phyloP scores from a whole-genome alignment of 2,888 invertebrate genomes.

The Dicyrtomina minuta region DNA sequence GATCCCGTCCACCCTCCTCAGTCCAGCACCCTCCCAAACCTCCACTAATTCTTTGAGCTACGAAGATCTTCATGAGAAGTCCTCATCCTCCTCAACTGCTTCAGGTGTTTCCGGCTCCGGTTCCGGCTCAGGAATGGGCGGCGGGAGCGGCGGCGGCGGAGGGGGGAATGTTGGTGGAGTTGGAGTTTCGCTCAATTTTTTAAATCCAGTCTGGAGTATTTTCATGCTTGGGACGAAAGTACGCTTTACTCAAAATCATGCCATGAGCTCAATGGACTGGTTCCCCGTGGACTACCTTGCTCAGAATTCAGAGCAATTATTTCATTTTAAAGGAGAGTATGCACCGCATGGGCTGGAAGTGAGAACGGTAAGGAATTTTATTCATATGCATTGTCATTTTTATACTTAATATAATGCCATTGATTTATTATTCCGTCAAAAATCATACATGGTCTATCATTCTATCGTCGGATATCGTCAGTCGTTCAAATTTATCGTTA shows the following conservation, averaged over 20 bases:
- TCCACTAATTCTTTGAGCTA: constrained; percentile 55
- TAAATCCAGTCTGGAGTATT: constrained; percentile 58
- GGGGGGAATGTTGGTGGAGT: too few species aligned
- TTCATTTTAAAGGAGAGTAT: constrained; percentile 52
- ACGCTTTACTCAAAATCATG: constrained; percentile 44
- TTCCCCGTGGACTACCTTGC: constrained; percentile 48
- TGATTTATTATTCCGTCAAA: too few species aligned
- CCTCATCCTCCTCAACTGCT: constrained; percentile 6
- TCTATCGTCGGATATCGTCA: too few species aligned
- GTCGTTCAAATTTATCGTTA: too few species aligned
- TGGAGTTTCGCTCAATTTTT: constrained; percentile 54
- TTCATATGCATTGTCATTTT: too few species aligned
- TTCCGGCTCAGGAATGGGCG: neutral
- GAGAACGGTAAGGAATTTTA: constrained; percentile 51
- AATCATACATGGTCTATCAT: too few species aligned
- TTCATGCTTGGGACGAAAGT: constrained; percentile 55
- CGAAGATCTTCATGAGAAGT: constrained; percentile 54
- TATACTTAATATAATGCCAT: too few species aligned
- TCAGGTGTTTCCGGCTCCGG: neutral
- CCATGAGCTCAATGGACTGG: constrained; percentile 51
- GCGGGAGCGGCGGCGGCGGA: too few species aligned
- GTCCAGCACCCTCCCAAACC: constrained; percentile 55
- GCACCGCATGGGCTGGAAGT: constrained; percentile 55
- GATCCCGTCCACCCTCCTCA: constrained; percentile 54
- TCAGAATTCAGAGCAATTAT: constrained; percentile 38